Conservation (phyloP, 2,888 invertebrate species). For the Beris morrisii region DNA sequence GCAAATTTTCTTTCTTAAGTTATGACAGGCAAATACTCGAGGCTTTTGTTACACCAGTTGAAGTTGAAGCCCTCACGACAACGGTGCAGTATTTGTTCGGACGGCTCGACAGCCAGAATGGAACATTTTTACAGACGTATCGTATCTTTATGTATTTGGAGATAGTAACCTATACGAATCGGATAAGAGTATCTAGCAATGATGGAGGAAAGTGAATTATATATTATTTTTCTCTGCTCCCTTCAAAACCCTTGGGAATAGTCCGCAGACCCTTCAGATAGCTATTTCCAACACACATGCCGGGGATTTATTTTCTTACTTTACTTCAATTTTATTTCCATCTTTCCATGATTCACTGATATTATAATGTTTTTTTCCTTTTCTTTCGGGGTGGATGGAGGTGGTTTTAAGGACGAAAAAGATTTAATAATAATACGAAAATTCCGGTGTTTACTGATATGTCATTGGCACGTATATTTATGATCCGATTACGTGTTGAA, state of each 20-base stretch:
- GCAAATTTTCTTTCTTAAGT: too few relatives aligned
- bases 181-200: slow-evolving; percentile 9
- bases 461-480: slow-evolving; percentile 28
- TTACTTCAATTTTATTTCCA: slow-evolving; percentile 31
- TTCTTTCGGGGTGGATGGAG: neutral
- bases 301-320: slow-evolving; percentile 28
- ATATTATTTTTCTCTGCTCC: neutral
- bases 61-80: too few relatives aligned
- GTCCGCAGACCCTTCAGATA: slow-evolving; percentile 15
- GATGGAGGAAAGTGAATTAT: slow-evolving; percentile 29
- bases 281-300: slow-evolving; percentile 9
- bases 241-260: slow-evolving; percentile 16
- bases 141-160: neutral
- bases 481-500: slow-evolving; percentile 23
- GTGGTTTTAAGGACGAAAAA: slow-evolving; percentile 13
- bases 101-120: too few relatives aligned
- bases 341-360: slow-evolving; percentile 26
- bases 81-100: too few relatives aligned
- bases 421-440: slow-evolving; percentile 27
- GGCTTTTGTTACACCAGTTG: too few relatives aligned
- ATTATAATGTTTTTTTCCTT: slow-evolving; percentile 8
- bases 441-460: slow-evolving; percentile 29
- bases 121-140: neutral
- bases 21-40: too few relatives aligned
- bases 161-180: too few relatives aligned